phyloP scores from a whole-genome alignment of 2,888 invertebrate genomes.

The Erebia aethiops region DNA sequence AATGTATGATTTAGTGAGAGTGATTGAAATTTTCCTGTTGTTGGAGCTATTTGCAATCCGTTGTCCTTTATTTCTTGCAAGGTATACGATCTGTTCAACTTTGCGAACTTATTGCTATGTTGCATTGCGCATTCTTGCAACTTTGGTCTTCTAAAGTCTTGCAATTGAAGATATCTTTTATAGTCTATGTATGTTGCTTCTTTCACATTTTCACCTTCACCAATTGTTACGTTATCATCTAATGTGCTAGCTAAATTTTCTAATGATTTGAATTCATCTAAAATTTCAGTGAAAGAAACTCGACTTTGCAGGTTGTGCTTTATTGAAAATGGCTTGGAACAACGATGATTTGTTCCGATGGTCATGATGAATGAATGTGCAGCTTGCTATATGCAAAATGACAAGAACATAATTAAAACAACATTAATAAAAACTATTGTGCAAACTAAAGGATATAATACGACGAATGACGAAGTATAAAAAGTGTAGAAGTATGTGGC shows the following conservation, averaged over 20 bases:
- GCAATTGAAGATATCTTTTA: constrained; percentile 53
- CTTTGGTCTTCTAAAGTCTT: constrained; percentile 66
- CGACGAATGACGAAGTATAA: not conserved
- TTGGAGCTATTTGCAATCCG: constrained; percentile 54
- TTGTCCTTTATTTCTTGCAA: constrained; percentile 59
- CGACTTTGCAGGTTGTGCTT: constrained; percentile 44
- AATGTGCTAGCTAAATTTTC: constrained; percentile 50
- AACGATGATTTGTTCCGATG: constrained; percentile 54
- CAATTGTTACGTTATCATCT: constrained; percentile 38
- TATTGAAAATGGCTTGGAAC: constrained; percentile 45
- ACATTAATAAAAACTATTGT: constrained; percentile 14
- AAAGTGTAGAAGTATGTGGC: not conserved
- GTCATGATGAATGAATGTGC: constrained; percentile 56
- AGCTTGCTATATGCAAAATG: constrained; percentile 62
- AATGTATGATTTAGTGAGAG: constrained; percentile 52
- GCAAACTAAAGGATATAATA: not conserved
- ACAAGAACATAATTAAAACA: constrained; percentile 38
- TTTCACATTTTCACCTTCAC: constrained; percentile 24
- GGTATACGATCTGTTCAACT: constrained; percentile 60
- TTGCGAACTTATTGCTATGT: constrained; percentile 50
- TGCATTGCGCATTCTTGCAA: constrained; percentile 50
- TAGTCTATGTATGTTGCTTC: constrained; percentile 38
- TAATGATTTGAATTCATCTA: constrained; percentile 64
- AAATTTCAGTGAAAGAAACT: constrained; percentile 56
- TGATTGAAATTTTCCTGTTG: constrained; percentile 44